Evolutionary conservation across 2,888 invertebrate genomes (phyloP).

Genomic region (Coleophora flavipennella): DNA sequence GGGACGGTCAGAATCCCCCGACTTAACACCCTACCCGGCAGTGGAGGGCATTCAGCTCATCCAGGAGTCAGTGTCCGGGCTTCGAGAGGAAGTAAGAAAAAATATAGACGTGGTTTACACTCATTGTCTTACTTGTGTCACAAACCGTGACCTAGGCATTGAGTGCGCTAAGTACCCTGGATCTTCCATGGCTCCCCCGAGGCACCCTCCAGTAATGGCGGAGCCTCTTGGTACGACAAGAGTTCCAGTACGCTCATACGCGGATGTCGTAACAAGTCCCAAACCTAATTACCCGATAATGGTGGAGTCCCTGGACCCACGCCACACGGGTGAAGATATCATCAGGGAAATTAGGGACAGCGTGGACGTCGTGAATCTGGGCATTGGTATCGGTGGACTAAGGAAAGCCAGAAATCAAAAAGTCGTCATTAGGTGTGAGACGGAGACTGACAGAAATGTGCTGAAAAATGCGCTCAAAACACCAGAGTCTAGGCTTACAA

Average conservation of each 20-base stretch:
- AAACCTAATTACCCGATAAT: slow-evolving; percentile 2
- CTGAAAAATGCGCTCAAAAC: neutral
- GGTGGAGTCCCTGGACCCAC: slow-evolving; percentile 1
- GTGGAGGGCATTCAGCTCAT: too few species aligned
- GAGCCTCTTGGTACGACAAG: too few species aligned
- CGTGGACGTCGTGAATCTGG: slow-evolving; percentile 1
- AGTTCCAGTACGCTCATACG: neutral
- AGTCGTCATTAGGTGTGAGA: slow-evolving; percentile 3
- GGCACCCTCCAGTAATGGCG: too few species aligned
- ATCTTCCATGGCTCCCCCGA: too few species aligned
- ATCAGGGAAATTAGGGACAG: slow-evolving; percentile 1
- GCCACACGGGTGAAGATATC: slow-evolving; percentile 1
- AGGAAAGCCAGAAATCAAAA: slow-evolving; percentile 7
- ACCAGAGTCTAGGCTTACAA: neutral
- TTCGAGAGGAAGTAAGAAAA: too few species aligned
- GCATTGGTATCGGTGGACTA: slow-evolving; percentile 2
- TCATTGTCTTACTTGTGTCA: too few species aligned
- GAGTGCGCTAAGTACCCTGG: too few species aligned
- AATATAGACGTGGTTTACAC: too few species aligned
- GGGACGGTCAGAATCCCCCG: too few species aligned
- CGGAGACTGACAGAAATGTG: neutral
- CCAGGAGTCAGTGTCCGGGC: too few species aligned
- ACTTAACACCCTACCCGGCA: too few species aligned
- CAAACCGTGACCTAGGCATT: too few species aligned
- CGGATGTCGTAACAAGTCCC: neutral